phyloP scores from a whole-genome alignment of 2,113 vertebrate species.

The Callipepla californica region DNA sequence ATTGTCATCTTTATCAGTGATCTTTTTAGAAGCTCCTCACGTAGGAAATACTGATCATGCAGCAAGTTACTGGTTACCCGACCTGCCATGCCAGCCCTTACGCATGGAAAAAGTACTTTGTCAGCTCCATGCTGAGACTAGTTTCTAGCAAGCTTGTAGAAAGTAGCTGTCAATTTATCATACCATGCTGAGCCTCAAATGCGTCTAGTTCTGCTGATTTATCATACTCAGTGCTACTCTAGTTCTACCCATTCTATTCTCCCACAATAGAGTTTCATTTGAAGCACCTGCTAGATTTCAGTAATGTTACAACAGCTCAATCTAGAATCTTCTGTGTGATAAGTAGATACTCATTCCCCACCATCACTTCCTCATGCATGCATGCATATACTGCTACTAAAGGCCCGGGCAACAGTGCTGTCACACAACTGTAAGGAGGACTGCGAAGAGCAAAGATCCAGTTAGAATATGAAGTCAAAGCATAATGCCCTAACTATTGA shows the following conservation, averaged over 20 bases:
- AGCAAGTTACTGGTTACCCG: background rate
- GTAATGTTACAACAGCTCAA: background rate
- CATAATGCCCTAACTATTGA: background rate
- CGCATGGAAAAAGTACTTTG: background rate
- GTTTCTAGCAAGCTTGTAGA: background rate
- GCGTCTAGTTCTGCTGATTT: background rate
- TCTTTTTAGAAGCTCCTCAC: background rate
- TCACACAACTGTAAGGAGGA: background rate
- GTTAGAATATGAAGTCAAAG: background rate
- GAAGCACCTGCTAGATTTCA: conserved; percentile 15
- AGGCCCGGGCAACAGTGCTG: background rate
- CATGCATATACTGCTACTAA: background rate
- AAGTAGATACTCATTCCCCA: background rate
- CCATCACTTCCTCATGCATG: background rate
- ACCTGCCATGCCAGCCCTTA: background rate
- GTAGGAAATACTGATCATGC: background rate
- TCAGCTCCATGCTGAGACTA: background rate
- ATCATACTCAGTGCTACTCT: background rate
- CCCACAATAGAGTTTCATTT: background rate
- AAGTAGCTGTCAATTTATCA: background rate
- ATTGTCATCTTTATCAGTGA: background rate
- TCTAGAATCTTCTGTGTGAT: background rate
- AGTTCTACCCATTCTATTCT: conserved; percentile 5
- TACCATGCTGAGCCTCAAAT: background rate
- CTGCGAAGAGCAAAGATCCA: background rate